Evolutionary conservation across 2,888 invertebrate species (phyloP), one percentile per base, ranked within the genome.

Genomic region (Diaperis boleti): DNA sequence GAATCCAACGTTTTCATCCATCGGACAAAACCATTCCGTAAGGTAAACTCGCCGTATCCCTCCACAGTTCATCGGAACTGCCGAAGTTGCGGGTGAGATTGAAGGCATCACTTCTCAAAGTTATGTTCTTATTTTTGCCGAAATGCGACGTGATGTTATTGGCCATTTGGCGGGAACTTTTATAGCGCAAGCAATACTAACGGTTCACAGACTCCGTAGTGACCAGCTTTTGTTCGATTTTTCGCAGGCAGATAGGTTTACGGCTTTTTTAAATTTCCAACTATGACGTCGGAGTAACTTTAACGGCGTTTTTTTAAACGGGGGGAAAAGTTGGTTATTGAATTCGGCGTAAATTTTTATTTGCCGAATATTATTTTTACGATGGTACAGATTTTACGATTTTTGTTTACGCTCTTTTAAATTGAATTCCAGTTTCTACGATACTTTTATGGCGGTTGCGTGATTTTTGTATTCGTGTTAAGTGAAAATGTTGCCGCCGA

Each of bases 161-260:
- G 63, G 62, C 62, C 60, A 62, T 67, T 63, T 49, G 52, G 45
- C 45, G 57, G 57, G 47, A 62, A 60, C 63, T 63, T 67, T 67
- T 65, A 67, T 63, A 15, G 64, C 29, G 7, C n/a, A 26, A 26
- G 57, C 55, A 62, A 56, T 52, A 55, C 59, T 57, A 62, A 57
- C 61, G 61, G 56, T 50, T 62, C 52, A 55, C 55, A 62, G 65
- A 62, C 55, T 52, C 59, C 62, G 49, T 49, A 62, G 54, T 60
- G 60, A 52, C 59, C 56, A 44, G 37, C 59, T 50, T 59, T 59
- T 57, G 45, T 57, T 7, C 20, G 13, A 10, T 49, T 59, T 44
- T 50, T 59, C 26, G 35, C 57, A 35, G 45, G 10, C 42, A 52
- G 59, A 60, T 60, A 52, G 59, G 31, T 60, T 60, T 60, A 60